These are phyloP conservation scores for Drosophila pallidifrons DNA, from an alignment of 1,140 invertebrate species.

Conservation along the genomic window DNA sequence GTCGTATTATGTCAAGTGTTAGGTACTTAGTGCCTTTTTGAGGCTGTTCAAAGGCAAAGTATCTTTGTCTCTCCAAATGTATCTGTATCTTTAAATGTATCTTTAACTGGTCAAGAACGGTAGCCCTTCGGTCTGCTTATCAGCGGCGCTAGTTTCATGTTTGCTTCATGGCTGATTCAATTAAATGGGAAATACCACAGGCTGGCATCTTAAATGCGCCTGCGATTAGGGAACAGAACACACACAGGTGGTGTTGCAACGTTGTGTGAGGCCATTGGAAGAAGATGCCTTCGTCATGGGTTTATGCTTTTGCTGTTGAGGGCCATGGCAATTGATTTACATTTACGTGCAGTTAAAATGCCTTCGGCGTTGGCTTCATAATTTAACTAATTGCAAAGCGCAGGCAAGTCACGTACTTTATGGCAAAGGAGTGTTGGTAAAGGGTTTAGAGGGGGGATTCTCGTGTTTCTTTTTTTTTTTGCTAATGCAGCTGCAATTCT, in stretches of 20 bases:
- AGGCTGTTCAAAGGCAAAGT: slow-evolving; percentile 21
- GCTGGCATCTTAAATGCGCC: slow-evolving; percentile 58
- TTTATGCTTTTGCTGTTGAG: slow-evolving; percentile 21
- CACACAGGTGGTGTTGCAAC: slow-evolving; percentile 40
- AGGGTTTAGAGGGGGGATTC: no score
- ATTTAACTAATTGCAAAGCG: slow-evolving; percentile 82
- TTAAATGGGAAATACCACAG: slow-evolving; percentile 53
- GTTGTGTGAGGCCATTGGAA: slow-evolving; percentile 27
- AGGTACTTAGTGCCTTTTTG: slow-evolving; percentile 75
- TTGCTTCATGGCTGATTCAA: slow-evolving; percentile 55
- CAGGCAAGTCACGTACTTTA: slow-evolving; percentile 72
- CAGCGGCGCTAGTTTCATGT: slow-evolving; percentile 47
- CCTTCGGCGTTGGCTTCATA: slow-evolving; percentile 56
- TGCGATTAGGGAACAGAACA: slow-evolving; percentile 36
- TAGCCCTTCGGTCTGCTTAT: slow-evolving; percentile 40
- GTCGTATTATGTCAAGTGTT: slow-evolving; percentile 80
- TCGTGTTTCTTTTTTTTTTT: no score
- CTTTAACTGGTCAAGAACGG: slow-evolving; percentile 31
- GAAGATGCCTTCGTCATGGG: slow-evolving; percentile 13
- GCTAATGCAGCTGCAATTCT: slow-evolving; percentile 76
- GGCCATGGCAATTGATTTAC: slow-evolving; percentile 54
- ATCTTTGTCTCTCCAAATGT: slow-evolving; percentile 29
- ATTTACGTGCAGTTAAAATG: slow-evolving; percentile 75
- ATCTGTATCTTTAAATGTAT: slow-evolving; percentile 33
- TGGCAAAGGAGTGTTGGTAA: neutral